A percentile compares a stretch with the other conserved stretches of the same genome.
phyloP scores from a whole-genome alignment of 1,140 invertebrate genomes.

The Pseudomyrmex concolor region DNA sequence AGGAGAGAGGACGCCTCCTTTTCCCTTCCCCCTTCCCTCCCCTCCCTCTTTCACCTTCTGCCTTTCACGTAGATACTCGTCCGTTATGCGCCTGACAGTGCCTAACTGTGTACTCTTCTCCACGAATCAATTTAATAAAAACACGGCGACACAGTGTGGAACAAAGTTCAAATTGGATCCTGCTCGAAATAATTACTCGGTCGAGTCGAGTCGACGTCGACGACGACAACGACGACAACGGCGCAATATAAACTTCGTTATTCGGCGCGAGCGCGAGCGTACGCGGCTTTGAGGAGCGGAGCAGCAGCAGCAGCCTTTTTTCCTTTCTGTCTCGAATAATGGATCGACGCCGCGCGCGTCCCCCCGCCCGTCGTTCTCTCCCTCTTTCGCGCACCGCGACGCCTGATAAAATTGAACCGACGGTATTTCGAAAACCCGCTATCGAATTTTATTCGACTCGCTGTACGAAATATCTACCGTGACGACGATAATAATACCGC shows the following conservation, averaged over 20 bases:
- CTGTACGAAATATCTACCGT: slow-evolving; percentile 7
- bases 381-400: slow-evolving; percentile 7
- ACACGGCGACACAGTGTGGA: slow-evolving; percentile 25
- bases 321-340: slow-evolving; percentile 57
- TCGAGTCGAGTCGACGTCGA: slow-evolving; percentile 24
- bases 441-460: slow-evolving; percentile 32
- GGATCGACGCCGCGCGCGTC: slow-evolving; percentile 39
- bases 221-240: slow-evolving; percentile 19
- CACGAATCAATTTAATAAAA: slow-evolving; percentile 57
- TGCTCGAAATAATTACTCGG: slow-evolving; percentile 55
- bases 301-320: slow-evolving; percentile 1
- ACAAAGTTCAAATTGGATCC: slow-evolving; percentile 52
- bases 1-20: background rate
- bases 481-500: background rate
- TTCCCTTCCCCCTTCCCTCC: too few species aligned
- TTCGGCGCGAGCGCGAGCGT: slow-evolving; percentile 27
- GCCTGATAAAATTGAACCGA: slow-evolving; percentile 45
- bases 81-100: slow-evolving; percentile 28
- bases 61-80: slow-evolving; percentile 12
- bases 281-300: slow-evolving; percentile 28
- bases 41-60: too few species aligned
- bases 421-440: slow-evolving; percentile 48
- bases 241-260: slow-evolving; percentile 49
- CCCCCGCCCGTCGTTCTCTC: background rate
- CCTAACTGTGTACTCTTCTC: slow-evolving; percentile 28